A percentile compares a stretch with the other conserved stretches of the same genome.
phyloP scores from a whole-genome alignment of 2,113 vertebrate genomes.

The Peromyscus leucopus region DNA sequence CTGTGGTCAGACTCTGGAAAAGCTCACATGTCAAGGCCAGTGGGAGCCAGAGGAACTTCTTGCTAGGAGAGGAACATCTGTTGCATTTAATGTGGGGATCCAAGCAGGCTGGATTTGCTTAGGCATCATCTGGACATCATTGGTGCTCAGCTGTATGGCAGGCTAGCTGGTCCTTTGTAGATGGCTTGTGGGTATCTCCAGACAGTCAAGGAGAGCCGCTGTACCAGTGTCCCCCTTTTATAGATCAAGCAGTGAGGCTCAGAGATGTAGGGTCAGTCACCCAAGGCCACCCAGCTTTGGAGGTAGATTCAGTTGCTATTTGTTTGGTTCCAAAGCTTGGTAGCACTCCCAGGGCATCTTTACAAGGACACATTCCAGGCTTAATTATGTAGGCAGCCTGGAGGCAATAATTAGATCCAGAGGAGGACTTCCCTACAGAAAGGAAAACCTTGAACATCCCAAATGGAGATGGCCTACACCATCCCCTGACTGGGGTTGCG shows the following conservation, averaged over 20 bases:
- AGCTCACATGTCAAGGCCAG: neutral
- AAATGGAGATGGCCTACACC: neutral
- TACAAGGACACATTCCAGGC: neutral
- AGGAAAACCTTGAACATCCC: neutral
- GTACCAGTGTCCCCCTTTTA: neutral
- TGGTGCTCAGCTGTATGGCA: neutral
- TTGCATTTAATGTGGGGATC: neutral
- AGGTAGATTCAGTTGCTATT: neutral
- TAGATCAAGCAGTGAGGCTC: neutral
- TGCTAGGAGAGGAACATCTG: neutral
- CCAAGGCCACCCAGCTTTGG: neutral
- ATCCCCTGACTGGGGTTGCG: neutral
- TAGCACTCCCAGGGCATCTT: neutral
- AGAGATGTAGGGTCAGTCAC: neutral
- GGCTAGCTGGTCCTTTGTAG: neutral
- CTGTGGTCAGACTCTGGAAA: neutral
- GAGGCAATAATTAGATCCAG: neutral
- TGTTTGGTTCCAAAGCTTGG: neutral
- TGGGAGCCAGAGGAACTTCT: neutral
- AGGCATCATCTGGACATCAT: neutral
- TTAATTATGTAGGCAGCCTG: neutral
- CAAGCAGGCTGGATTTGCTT: neutral
- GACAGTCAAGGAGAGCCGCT: neutral
- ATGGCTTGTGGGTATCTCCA: neutral
- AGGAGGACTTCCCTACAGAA: neutral